phyloP scores from a whole-genome alignment of 1,140 invertebrate species.

The Oncopeltus fasciatus region DNA sequence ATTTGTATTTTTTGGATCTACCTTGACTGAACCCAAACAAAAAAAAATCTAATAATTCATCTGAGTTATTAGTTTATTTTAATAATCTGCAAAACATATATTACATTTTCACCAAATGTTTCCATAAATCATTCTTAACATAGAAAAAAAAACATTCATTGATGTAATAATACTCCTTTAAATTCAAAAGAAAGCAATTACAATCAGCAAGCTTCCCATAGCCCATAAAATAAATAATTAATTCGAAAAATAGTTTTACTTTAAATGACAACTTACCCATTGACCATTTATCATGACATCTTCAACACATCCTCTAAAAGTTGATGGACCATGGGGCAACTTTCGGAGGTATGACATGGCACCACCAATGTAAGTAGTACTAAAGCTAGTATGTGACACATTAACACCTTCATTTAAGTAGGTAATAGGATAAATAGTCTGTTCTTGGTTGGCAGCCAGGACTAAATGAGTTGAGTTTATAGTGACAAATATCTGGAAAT shows the following conservation, averaged over 20 bases:
- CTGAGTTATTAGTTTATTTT: no score
- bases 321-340: conserved; percentile 51
- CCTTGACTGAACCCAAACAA: no score
- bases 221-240: no score
- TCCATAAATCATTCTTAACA: no score
- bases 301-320: conserved; percentile 80
- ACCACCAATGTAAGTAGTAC: conserved; percentile 62
- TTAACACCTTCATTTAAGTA: conserved; percentile 59
- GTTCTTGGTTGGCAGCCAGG: conserved; percentile 70
- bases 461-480: conserved; percentile 75
- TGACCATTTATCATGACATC: conserved; percentile 75
- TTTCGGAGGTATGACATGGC: conserved; percentile 50
- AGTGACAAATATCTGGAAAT: conserved; percentile 51
- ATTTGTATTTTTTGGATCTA: no score
- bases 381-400: conserved; percentile 60
- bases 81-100: no score
- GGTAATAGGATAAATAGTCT: conserved; percentile 74
- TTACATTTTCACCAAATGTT: no score
- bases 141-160: no score
- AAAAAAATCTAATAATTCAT: no score
- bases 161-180: background rate
- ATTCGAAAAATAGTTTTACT: no score
- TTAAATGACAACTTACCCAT: conserved; percentile 40
- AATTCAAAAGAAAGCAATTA: background rate
- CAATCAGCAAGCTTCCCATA: background rate